Percentiles rank a stretch among this genome's conserved stretches.
phyloP scores from a whole-genome alignment of 2,888 invertebrate species.

The Ganaspis brasiliensis region DNA sequence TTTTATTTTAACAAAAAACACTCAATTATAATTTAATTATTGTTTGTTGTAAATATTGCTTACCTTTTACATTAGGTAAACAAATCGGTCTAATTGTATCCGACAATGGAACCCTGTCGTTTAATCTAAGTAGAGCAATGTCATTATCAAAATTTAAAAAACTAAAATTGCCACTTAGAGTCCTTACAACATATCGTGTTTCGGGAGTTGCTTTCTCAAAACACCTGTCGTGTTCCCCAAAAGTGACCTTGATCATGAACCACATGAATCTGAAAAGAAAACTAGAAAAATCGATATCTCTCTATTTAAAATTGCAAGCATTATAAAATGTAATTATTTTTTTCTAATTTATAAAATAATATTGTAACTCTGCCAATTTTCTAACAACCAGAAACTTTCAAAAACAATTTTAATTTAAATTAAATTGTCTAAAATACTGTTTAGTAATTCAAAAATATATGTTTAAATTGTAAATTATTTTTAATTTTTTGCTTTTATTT shows the following conservation, averaged over 20 bases:
- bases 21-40: neutral
- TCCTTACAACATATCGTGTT: conserved; percentile 87
- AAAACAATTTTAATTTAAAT: too few species aligned
- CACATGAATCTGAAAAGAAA: conserved; percentile 89
- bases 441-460: too few species aligned
- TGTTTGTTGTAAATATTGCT: conserved; percentile 62
- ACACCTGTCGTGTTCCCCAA: conserved; percentile 94
- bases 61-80: conserved; percentile 86
- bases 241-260: conserved; percentile 95
- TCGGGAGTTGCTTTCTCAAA: conserved; percentile 89
- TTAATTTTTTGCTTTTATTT: too few species aligned
- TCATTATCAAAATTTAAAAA: conserved; percentile 94
- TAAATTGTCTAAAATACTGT: too few species aligned
- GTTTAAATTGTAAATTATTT: too few species aligned
- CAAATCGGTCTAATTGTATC: conserved; percentile 92
- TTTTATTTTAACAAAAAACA: too few species aligned
- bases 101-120: conserved; percentile 90
- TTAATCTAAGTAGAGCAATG: conserved; percentile 90
- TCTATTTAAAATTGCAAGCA: conserved; percentile 43
- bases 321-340: neutral
- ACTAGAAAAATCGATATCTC: conserved; percentile 66
- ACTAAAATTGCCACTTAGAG: conserved; percentile 90
- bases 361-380: too few species aligned
- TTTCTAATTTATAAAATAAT: neutral
- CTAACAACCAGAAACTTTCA: too few species aligned